Conservation (phyloP, 2,113 vertebrate species). For the Sinosuthora webbiana region DNA sequence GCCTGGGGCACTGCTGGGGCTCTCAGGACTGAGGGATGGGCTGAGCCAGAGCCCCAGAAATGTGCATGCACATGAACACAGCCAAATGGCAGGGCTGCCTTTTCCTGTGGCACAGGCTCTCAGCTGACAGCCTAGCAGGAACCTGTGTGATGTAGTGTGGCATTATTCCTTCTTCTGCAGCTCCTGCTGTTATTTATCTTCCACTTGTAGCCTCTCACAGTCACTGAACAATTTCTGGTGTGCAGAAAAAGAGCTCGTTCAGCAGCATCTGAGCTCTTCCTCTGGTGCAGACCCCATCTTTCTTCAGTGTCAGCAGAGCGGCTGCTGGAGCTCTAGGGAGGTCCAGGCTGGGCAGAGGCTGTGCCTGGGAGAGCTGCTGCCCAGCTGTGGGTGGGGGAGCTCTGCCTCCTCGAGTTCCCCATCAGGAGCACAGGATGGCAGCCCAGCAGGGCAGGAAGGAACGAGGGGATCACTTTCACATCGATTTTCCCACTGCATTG, state of each 20-base stretch:
- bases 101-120: background rate
- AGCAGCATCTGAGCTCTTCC: background rate
- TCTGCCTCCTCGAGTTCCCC: accelerated
- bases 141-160: background rate
- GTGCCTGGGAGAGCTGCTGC: background rate
- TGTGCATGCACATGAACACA: background rate
- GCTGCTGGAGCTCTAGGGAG: background rate
- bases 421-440: background rate
- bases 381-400: background rate
- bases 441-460: background rate
- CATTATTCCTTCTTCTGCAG: background rate
- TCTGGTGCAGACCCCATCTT: background rate
- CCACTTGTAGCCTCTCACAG: background rate
- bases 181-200: constrained; percentile 25
- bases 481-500: background rate
- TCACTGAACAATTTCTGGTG: background rate
- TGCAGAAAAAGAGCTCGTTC: background rate
- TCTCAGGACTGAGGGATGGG: background rate
- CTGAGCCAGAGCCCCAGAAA: background rate
- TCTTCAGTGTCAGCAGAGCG: background rate
- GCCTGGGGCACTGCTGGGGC: background rate
- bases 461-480: background rate
- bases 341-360: background rate
- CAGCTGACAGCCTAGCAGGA: constrained; percentile 8
- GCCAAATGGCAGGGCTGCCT: background rate